phyloP scores from a whole-genome alignment of 1,140 invertebrate species.

The Eriosoma lanigerum region DNA sequence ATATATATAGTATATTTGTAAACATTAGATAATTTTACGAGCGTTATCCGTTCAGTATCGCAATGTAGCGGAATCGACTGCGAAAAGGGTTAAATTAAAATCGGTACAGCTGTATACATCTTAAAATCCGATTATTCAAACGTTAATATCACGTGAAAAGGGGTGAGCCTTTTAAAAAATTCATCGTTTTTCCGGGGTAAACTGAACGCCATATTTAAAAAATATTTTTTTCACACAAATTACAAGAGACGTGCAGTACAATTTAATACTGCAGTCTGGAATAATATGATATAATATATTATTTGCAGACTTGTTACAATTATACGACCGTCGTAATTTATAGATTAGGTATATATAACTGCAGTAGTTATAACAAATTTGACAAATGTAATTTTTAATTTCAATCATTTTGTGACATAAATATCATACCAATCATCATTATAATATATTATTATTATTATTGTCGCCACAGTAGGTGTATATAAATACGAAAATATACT shows the following conservation, averaged over 20 bases:
- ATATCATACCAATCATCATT: too few species aligned
- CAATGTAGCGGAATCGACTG: background rate
- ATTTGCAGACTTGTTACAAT: too few species aligned
- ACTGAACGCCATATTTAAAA: background rate
- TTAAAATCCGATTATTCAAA: conserved; percentile 37
- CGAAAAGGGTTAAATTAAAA: conserved; percentile 19
- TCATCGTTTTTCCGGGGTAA: background rate
- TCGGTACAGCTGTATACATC: conserved; percentile 12
- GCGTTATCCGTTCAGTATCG: background rate
- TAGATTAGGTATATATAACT: too few species aligned
- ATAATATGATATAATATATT: background rate
- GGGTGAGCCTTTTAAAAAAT: conserved; percentile 22
- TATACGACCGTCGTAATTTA: too few species aligned
- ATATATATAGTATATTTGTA: background rate
- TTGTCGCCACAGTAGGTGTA: too few species aligned
- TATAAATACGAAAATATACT: too few species aligned
- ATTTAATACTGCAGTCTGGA: background rate
- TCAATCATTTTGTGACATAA: too few species aligned
- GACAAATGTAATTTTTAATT: too few species aligned
- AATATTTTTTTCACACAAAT: background rate
- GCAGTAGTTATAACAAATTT: too few species aligned
- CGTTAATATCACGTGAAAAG: background rate
- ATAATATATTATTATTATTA: too few species aligned
- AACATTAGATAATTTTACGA: background rate
- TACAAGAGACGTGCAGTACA: background rate